phyloP scores from a whole-genome alignment of 2,113 vertebrate species.

The Dermatemys mawii region DNA sequence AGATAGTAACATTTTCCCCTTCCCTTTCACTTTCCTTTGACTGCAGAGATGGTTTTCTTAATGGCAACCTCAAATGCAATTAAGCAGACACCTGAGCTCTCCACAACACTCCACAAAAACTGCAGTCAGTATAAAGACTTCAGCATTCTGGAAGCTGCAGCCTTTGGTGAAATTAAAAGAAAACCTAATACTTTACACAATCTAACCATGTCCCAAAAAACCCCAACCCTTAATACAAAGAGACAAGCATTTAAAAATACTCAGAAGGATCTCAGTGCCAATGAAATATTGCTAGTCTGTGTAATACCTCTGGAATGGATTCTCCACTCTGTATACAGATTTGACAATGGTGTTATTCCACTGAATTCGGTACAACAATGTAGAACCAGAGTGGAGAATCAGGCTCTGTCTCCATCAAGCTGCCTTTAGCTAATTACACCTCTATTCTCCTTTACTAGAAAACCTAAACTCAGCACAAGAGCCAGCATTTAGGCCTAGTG shows the following conservation, averaged over 20 bases:
- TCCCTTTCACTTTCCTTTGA: neutral
- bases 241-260: neutral
- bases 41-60: neutral
- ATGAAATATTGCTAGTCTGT: neutral
- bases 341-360: neutral
- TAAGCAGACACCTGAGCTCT: neutral
- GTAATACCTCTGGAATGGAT: neutral
- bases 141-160: neutral
- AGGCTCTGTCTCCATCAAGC: neutral
- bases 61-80: neutral
- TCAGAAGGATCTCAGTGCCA: neutral
- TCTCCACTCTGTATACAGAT: neutral
- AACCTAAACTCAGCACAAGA: neutral
- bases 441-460: neutral
- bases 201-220: neutral
- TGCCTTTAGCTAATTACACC: neutral
- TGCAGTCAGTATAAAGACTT: neutral
- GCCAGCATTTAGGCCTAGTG: neutral
- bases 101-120: neutral
- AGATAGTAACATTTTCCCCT: slow-evolving; percentile 23
- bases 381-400: neutral
- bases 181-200: neutral
- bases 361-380: neutral
- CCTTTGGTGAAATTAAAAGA: neutral
- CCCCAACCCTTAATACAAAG: neutral